Percentiles rank a stretch among this genome's conserved stretches.
Evolutionary conservation across 2,113 vertebrate genomes (phyloP).

Genomic region (Gavia stellata): DNA sequence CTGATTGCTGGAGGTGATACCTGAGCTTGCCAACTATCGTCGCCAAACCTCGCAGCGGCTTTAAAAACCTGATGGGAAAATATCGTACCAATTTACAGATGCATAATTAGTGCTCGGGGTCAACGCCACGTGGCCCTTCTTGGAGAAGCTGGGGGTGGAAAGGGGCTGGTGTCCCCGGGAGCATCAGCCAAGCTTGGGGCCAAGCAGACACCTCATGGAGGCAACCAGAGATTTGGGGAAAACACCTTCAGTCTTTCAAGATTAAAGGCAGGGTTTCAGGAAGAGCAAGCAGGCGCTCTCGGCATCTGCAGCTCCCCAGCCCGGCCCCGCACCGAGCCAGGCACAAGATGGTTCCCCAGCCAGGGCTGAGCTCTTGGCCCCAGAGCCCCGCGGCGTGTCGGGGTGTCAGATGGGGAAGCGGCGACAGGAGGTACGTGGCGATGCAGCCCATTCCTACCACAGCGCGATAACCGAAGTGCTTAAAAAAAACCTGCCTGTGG

Average conservation of each 20-base stretch:
- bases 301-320: background rate
- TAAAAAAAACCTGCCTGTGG: slow-evolving; percentile 15
- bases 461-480: background rate
- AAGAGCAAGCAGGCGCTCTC: background rate
- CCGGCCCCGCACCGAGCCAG: background rate
- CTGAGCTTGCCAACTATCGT: background rate
- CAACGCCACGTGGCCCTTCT: background rate
- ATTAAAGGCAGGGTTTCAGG: background rate
- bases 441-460: background rate
- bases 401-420: background rate
- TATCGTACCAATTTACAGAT: background rate
- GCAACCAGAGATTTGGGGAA: background rate
- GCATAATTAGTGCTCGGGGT: background rate
- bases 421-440: background rate
- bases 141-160: background rate
- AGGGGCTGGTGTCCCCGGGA: background rate
- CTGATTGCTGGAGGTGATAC: background rate
- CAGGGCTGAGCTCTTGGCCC: background rate
- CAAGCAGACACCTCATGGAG: background rate
- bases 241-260: background rate
- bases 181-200: background rate
- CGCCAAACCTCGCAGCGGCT: background rate
- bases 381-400: rapidly evolving
- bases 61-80: background rate
- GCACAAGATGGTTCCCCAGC: background rate